phyloP scores from a whole-genome alignment of 1,140 invertebrate genomes.

The Atta cephalotes region DNA sequence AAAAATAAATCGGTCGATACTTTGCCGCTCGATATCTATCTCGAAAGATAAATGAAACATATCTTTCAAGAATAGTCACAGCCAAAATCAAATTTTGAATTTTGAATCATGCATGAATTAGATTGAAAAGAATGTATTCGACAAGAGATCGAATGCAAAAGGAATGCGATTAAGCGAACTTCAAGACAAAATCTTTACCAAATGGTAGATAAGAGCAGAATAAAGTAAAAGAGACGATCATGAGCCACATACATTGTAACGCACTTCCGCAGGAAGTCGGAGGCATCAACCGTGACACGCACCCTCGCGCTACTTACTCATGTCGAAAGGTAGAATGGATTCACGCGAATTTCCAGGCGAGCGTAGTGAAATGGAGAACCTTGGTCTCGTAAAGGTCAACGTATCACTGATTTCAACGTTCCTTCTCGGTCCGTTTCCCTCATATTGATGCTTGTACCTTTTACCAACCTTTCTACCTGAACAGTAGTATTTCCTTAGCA shows the following conservation, averaged over 20 bases:
- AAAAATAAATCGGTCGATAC: neutral
- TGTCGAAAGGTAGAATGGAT: conserved; percentile 14
- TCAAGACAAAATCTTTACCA: neutral
- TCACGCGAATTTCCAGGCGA: conserved; percentile 28
- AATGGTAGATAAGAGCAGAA: neutral
- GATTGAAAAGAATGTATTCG: neutral
- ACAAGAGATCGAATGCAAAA: neutral
- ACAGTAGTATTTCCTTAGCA: neutral
- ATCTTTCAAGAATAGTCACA: neutral
- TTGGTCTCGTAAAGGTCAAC: conserved; percentile 23
- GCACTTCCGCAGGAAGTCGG: conserved; percentile 77
- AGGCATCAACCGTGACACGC: conserved; percentile 76
- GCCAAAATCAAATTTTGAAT: neutral
- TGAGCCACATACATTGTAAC: conserved; percentile 48
- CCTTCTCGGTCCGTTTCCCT: conserved; percentile 70
- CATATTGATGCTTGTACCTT: neutral
- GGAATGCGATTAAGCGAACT: neutral
- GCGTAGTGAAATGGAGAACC: neutral
- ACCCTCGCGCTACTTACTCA: conserved; percentile 54
- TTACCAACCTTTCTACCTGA: conserved; percentile 8
- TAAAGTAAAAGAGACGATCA: conserved; percentile 42
- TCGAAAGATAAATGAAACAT: neutral
- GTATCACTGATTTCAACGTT: conserved; percentile 73
- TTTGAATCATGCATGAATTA: neutral
- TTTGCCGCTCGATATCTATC: neutral